Conservation (phyloP, 35 echinoderm and acorn worm genomes). For the Nesometra sesokonis region DNA sequence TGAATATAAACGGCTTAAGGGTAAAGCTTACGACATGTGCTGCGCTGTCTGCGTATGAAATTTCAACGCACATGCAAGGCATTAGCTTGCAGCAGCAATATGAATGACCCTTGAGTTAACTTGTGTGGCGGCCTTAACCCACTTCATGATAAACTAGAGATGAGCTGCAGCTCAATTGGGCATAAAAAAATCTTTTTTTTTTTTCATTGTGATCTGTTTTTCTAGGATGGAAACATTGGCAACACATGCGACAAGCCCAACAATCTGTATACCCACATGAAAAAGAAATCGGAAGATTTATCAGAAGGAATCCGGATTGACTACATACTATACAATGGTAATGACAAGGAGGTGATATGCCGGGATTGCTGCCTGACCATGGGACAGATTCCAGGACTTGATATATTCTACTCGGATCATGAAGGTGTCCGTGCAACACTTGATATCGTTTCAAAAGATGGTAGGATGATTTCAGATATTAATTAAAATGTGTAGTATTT, state of each 20-base stretch:
- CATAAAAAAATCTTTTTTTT: neutral
- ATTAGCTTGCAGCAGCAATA: too few species aligned
- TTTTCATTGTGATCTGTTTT: neutral
- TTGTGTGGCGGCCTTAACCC: neutral
- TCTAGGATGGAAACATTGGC: constrained; percentile 2
- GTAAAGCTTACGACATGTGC: too few species aligned
- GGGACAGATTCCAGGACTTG: constrained; percentile 21
- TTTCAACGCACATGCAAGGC: too few species aligned
- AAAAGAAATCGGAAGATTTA: neutral
- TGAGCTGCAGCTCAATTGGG: too few species aligned
- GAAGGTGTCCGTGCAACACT: constrained; percentile 21
- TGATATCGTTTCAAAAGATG: neutral
- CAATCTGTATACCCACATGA: neutral
- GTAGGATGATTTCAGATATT: neutral
- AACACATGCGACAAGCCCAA: neutral
- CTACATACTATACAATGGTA: constrained; percentile 15
- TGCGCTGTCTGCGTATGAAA: too few species aligned
- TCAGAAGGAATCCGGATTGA: constrained; percentile 16
- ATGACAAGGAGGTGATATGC: neutral
- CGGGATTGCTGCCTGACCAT: constrained; percentile 5
- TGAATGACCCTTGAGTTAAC: neutral
- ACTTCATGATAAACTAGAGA: too few species aligned
- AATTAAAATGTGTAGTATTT: too few species aligned
- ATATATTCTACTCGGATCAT: constrained; percentile 27
- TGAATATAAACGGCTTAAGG: too few species aligned